Base-by-base conservation (phyloP, 2,888 invertebrate species). In the Plebejus anna region DNA sequence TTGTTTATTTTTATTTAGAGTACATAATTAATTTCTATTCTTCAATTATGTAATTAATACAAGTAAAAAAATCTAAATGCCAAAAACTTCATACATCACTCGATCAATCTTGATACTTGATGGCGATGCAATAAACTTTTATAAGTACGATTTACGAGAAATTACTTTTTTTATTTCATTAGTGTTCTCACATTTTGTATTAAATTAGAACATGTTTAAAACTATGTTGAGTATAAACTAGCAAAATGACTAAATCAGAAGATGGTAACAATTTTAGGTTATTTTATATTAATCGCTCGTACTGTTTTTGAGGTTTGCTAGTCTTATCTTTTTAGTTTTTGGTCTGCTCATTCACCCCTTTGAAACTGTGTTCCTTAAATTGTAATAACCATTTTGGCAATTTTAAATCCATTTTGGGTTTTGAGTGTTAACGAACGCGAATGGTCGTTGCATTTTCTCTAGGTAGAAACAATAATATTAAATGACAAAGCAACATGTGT, bases 401-500 rank as follows among this genome's bases (percentile, higher is more conserved):
- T 28, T 28, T n/a, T 22, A 28, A 22, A 22, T 61, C 4, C 13
- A 51, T 11, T 51, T 51, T 51, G 0, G 51, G 55, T 55, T 13
- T 51, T 11, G 51, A 51, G 51, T 51, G 28, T 28, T 66, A 66
- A 66, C 6, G 32, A 66, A 66, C 4, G 4, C 6, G 32, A 66
- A 66, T 13, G 4, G 7, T 61, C 9, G 61, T 61, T 66, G 4
- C 6, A 32, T 36, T 66, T 36, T 66, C 32, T 16, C 32, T 66
- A 66, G 61, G 28, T 61, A 36, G 13, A 13, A 32, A 32, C 28
- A 66, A 47, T n/a, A 72, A 42, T 32, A 16, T 51, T 55, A 55
- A 55, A 32, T 51, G 55, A 73, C 47, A 72, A 47, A 72, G 32
- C 22, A 73, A 73, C 73, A 73, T 73, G 73, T 73, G 73, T 55